Evolutionary conservation across 2,888 invertebrate species (phyloP), one percentile per base, ranked within the genome.

Genomic region (Drosophila mercatorum): DNA sequence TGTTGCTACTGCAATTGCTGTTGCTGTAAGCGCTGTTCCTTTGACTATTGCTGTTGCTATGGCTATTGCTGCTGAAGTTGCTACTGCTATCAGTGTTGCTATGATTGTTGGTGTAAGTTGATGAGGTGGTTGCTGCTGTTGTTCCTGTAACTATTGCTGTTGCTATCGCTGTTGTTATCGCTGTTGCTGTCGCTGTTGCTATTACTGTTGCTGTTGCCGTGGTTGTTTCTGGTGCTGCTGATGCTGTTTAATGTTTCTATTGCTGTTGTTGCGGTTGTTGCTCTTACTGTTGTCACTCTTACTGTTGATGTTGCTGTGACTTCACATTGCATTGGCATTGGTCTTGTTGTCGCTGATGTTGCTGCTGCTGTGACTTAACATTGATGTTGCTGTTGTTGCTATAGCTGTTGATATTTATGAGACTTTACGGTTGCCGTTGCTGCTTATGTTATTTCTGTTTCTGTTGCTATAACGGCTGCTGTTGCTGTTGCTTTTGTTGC

Each of bases 401-500:
- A 5, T 28, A 0, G 28, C 28, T 28, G 0, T 28, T 2, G 5
- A 5, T 28, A 3, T 5, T 14, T 10, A 0, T 22, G 14, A 2
- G 12, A 17, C 17, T 12, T 38, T 59, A 40, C 5, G 14, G 49
- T 5, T 17, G 10, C 0, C 8, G 12, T 8, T 43, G n/a, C 5
- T 36, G 26, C 0, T 22, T n/a, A n/a, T n/a, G n/a, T 14, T 68
- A 38, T 28, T 66, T 68, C 26, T 47, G 34, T n/a, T 46, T 12
- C 31, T 59, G 43, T 2, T 17, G 34, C 4, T 22, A 22, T 22
- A 22, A 22, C 22, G 22, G 0, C 22, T 22, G 22, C 22, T 17
- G 12, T 2, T 12, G 12, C 5, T 43, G n/a, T 5, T 36, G 22
- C n/a, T n/a, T n/a, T n/a, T n/a, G n/a, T n/a, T n/a, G n/a, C n/a